Conservation (phyloP, 2,888 invertebrate species). For the Boloria selene region DNA sequence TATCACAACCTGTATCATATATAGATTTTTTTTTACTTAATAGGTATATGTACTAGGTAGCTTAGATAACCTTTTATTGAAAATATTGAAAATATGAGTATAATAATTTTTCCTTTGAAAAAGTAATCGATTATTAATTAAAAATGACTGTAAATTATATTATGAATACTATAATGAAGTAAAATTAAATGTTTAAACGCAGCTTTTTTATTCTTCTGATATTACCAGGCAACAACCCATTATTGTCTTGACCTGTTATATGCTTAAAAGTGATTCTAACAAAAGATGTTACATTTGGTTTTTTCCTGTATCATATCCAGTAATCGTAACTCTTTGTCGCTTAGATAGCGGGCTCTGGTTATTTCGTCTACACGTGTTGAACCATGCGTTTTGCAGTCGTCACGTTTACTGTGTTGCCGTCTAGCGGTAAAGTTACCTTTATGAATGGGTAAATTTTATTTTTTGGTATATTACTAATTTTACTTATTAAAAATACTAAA, state of each 20-base stretch:
- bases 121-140: no score
- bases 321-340: slow-evolving; percentile 8
- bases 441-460: slow-evolving; percentile 13
- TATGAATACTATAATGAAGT: no score
- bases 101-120: no score
- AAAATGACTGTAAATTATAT: no score
- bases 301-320: background rate
- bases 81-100: background rate
- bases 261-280: no score
- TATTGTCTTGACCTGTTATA: no score
- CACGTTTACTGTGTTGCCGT: slow-evolving; percentile 24
- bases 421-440: slow-evolving; percentile 21
- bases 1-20: slow-evolving; percentile 10
- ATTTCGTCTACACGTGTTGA: slow-evolving; percentile 38
- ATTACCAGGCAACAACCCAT: no score
- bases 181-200: no score
- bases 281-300: no score
- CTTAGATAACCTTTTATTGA: background rate
- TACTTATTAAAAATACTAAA: no score
- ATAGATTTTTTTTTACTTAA: background rate
- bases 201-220: no score
- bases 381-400: slow-evolving; percentile 36
- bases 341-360: slow-evolving; percentile 21
- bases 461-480: no score
- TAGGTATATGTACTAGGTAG: background rate